Evolutionary conservation across 2,888 invertebrate species (phyloP).

Genomic region (Amphimallon solstitiale): DNA sequence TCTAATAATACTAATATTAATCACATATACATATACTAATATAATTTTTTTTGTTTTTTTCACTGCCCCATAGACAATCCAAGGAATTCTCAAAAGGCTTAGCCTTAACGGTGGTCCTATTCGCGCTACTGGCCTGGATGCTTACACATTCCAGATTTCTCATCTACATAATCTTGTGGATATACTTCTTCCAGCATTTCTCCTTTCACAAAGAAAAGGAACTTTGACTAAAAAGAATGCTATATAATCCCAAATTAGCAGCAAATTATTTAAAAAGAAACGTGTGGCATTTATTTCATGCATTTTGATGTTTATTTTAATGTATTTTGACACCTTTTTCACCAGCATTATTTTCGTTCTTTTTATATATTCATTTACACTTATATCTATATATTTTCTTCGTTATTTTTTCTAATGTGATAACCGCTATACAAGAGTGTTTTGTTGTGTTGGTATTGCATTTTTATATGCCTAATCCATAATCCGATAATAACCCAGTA

Average conservation of each 20-base stretch:
- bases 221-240: neutral
- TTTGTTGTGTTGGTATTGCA: no score
- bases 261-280: constrained; percentile 4
- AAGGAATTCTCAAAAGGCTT: constrained; percentile 49
- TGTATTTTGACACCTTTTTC: constrained; percentile 6
- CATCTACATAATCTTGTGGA: constrained; percentile 46
- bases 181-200: constrained; percentile 40
- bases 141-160: constrained; percentile 46
- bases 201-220: constrained; percentile 29
- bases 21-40: constrained; percentile 37
- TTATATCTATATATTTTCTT: no score
- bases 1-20: constrained; percentile 31
- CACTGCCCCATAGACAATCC: constrained; percentile 51
- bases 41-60: constrained; percentile 43
- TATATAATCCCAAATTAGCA: neutral
- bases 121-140: constrained; percentile 50
- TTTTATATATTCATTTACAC: constrained; percentile 11
- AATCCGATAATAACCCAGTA: no score
- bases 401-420: neutral
- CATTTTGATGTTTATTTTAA: constrained; percentile 15
- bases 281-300: constrained; percentile 28
- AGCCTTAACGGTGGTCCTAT: constrained; percentile 50
- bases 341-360: neutral
- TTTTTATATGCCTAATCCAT: no score
- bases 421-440: neutral